Conservation (phyloP, 2,888 invertebrate species). For the Drosophila austrosaltans region DNA sequence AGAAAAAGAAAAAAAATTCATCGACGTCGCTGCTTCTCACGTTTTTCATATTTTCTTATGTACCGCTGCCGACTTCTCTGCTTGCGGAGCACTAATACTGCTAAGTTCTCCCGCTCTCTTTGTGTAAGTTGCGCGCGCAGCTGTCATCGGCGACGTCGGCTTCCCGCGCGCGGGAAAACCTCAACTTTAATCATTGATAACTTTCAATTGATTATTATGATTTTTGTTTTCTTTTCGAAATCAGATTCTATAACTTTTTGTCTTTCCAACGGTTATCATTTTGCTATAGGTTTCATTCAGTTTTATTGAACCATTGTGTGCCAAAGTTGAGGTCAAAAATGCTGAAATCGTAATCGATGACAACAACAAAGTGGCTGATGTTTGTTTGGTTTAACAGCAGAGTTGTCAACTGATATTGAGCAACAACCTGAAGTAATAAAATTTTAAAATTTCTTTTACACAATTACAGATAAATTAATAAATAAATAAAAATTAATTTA, state of each 20-base stretch:
- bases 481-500: not conserved
- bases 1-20: slow-evolving; percentile 28
- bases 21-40: slow-evolving; percentile 43
- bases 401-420: slow-evolving; percentile 61
- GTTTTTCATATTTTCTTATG: slow-evolving; percentile 34
- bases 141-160: slow-evolving; percentile 59
- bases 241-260: slow-evolving; percentile 71
- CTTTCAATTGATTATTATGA: slow-evolving; percentile 53
- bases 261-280: slow-evolving; percentile 48
- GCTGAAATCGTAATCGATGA: slow-evolving; percentile 59
- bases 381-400: slow-evolving; percentile 64
- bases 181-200: slow-evolving; percentile 64
- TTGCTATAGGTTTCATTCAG: slow-evolving; percentile 64
- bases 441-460: not conserved
- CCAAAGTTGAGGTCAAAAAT: slow-evolving; percentile 73
- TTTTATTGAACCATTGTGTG: slow-evolving; percentile 38
- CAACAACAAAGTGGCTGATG: slow-evolving; percentile 69
- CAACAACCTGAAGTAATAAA: not conserved
- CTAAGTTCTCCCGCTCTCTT: slow-evolving; percentile 2
- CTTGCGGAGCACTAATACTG: not conserved
- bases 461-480: not conserved
- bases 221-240: slow-evolving; percentile 64
- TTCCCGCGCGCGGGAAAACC: slow-evolving; percentile 83
- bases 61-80: slow-evolving; percentile 22
- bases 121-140: slow-evolving; percentile 61